Evolutionary conservation across 1,140 invertebrate species (phyloP), one percentile per base, ranked within the genome.

Genomic region (Procambarus virginalis): DNA sequence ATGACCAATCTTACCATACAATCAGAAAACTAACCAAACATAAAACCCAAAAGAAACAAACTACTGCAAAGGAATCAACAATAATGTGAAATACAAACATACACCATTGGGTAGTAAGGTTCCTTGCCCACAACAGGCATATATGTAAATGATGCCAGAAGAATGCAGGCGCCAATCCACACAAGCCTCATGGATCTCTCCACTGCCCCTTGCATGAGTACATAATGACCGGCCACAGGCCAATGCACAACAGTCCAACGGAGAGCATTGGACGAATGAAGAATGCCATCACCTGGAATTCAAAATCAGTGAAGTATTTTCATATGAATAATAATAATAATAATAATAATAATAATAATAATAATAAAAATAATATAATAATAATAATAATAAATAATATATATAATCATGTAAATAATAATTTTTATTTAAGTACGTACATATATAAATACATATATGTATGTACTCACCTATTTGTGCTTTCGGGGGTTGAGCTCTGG

Each of bases 121-220:
- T 90, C 89, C 77, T 85, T 85, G 17, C 89, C 89, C 46, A 90
- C 89, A 34, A 90, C 89, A 64, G 89, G 89, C 89, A 90, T 90
- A 20, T 90, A 90, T 48, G 89, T 90, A 73, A 90, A 90, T 17
- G 89, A 90, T 34, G 89, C 89, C n/a, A 90, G 84, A 17, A 90
- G 64, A n/a, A 90, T 79, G 70, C 89, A 85, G 2, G 89, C 45
- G 55, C 89, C 89, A 76, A 90, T 85, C 89, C 89, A 90, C 8
- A 78, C 89, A 22, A 90, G 84, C 14, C 89, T 76, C 83, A 90
- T 81, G 12, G 89, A 90, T 14, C 77, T 55, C 75, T 90, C 89
- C 46, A 86, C 89, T 75, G 79, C 51, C n/a, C 83, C 89, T 34
- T 85, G 77, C 76, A 81, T 17, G 82, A 79, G 55, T 90, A 85